Base-by-base conservation (phyloP, 92 coral and sea anemone genomes). In the Actinostola sp. region DNA sequence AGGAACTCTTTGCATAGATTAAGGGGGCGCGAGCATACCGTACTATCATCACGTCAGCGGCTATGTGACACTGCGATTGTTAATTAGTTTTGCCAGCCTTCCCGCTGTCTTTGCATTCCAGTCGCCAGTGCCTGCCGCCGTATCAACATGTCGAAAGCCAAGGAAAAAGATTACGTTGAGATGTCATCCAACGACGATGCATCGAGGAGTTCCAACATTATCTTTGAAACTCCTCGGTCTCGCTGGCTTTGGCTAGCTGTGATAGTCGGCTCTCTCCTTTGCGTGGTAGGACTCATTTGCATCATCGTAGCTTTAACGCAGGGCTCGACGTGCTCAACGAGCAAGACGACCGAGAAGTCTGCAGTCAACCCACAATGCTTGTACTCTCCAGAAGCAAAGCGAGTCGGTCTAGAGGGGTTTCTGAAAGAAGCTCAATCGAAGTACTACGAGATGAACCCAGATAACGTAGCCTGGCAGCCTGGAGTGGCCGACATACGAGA, bases 331-430 rank as follows among this genome's bases (percentile, higher is more conserved):
- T 36, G 42, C 11, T n/a, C n/a, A n/a, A n/a, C n/a, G n/a, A n/a
- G n/a, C n/a, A n/a, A n/a, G n/a, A n/a, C n/a, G n/a, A 11, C 42
- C 42, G 42, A 36, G 42, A 36, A 36, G 11, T 61, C 66, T 61
- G 30, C 42, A 0, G 3, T 17, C 7, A n/a, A 30, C 43, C 29
- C 29, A 44, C 33, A 31, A 58, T 93, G 98, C 34, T n/a, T 30
- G 38, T 87, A 41, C 49, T 93, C 98, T 16, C 54, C 75, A 30
- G 98, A 93, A 34, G 98, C 98, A 0, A 33, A 65, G 39, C 69
- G 91, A 30, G 89, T 81, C 34, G 91, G 86, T n/a, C 83, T 93
- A 79, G 84, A 76, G 0, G 72, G 59, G 21, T 84, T 93, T 35
- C 69, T 93, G 14, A 72, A 81, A 9, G 85, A 84, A 63, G 91